Evolutionary conservation across 1,140 invertebrate species (phyloP), one percentile per base, ranked within the genome.

Genomic region (Sycophaga agraensis): DNA sequence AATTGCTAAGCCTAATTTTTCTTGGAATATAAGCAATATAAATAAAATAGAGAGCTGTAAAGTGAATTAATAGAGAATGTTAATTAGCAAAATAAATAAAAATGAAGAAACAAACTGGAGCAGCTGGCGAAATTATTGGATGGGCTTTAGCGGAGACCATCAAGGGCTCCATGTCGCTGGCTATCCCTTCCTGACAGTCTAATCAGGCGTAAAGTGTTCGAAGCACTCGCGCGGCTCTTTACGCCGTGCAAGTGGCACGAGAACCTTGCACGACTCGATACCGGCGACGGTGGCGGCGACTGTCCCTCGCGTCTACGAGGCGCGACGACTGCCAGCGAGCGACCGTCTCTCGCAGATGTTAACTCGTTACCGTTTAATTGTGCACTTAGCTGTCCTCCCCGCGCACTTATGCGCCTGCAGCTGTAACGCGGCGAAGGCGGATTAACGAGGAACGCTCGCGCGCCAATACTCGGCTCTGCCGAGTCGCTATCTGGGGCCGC

Each of bases 361-460:
- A 65, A 71, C 66, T 65, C 66, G 63, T 68, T 68, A 69, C 45
- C 51, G 59, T 64, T 69, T 69, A 69, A 71, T 71, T 67, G 67
- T 67, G 59, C 65, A 64, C 65, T 69, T 64, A 64, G 59, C 65
- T 66, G 43, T 12, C 19, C 51, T 17, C 51, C 35, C 7, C 1
- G n/a, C 26, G 14, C 43, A 24, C 46, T 22, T 43, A 40, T 50
- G n/a, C 28, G 45, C 19, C 45, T 35, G 45, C 34, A 49, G 24
- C 17, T 62, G 59, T 56, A 62, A 56, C 43, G 22, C 54, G 53
- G 11, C 48, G 22, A 50, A 57, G 46, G 35, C 26, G 61, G 28
- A 63, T 63, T 63, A 63, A 58, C 61, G 60, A 57, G 43, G n/a
- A n/a, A n/a, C 60, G 39, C 35, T 31, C 24, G 34, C 43, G 43